Evolutionary conservation across 2,113 vertebrate species (phyloP).

Genomic region (Cichladusa arquata): DNA sequence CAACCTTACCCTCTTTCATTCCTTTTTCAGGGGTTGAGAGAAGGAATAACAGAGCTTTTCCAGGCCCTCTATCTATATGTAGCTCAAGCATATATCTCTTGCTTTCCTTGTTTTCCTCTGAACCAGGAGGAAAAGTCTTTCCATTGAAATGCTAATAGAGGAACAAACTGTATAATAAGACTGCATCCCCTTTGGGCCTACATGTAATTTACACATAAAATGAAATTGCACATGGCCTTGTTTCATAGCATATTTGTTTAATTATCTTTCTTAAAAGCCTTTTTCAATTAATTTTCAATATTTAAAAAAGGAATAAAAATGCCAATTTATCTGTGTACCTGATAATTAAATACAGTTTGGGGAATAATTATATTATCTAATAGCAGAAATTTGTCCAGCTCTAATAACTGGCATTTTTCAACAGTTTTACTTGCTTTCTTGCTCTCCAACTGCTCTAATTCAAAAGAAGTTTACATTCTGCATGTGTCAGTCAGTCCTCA

Average conservation of each 20-base stretch:
- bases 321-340: conserved; percentile 73
- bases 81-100: neutral
- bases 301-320: conserved; percentile 75
- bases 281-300: conserved; percentile 82
- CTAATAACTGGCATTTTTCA: conserved; percentile 46
- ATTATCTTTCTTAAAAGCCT: conserved; percentile 75
- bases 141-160: conserved; percentile 76
- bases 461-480: neutral
- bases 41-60: neutral
- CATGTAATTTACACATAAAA: conserved; percentile 82
- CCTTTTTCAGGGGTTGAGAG: neutral
- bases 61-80: neutral
- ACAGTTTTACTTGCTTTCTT: neutral
- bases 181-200: conserved; percentile 73
- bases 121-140: conserved; percentile 54
- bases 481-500: neutral
- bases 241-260: conserved; percentile 79
- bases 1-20: conserved; percentile 36
- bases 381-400: conserved; percentile 64
- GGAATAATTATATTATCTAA: conserved; percentile 75
- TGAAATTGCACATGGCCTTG: conserved; percentile 75
- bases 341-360: conserved; percentile 76
- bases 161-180: conserved; percentile 70
- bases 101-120: conserved; percentile 49
- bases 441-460: neutral